Conservation (phyloP, 2,113 vertebrate species). For the Plecotus auritus region DNA sequence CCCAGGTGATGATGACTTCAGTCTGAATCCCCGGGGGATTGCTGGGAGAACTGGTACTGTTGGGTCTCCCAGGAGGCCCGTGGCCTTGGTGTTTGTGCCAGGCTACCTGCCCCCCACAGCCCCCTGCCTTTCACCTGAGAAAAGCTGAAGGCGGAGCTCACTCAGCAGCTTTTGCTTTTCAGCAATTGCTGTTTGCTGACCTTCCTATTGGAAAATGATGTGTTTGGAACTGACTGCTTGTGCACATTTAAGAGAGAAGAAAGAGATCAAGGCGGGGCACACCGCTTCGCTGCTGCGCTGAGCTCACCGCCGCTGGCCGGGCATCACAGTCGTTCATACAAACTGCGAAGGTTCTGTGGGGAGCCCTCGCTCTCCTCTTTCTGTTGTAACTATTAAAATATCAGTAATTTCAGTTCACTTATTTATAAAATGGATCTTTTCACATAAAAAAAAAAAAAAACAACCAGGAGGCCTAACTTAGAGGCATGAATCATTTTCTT, state of each 20-base stretch:
- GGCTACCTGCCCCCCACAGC: background rate
- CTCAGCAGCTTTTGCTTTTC: background rate
- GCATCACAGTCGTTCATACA: rapidly evolving
- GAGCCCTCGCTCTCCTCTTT: background rate
- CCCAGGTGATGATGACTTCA: background rate
- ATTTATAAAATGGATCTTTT: background rate
- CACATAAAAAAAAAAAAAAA: background rate
- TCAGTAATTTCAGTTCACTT: background rate
- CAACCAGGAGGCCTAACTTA: background rate
- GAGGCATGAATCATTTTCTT: background rate
- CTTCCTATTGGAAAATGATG: background rate
- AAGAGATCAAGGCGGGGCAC: background rate
- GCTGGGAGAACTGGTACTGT: too few relatives aligned
- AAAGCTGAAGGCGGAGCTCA: background rate
- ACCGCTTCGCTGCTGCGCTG: rapidly evolving
- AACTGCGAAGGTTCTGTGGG: rapidly evolving
- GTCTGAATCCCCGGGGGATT: background rate
- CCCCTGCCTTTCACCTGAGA: background rate
- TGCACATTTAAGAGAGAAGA: background rate
- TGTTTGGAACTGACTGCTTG: background rate
- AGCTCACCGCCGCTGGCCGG: rapidly evolving
- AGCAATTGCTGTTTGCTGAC: background rate
- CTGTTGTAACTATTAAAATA: background rate
- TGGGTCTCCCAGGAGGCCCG: too few relatives aligned
- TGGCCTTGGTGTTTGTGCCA: background rate